These are phyloP conservation scores for Leptopilina syphax DNA, from an alignment of 2,888 invertebrate species.

Conservation along the genomic window DNA sequence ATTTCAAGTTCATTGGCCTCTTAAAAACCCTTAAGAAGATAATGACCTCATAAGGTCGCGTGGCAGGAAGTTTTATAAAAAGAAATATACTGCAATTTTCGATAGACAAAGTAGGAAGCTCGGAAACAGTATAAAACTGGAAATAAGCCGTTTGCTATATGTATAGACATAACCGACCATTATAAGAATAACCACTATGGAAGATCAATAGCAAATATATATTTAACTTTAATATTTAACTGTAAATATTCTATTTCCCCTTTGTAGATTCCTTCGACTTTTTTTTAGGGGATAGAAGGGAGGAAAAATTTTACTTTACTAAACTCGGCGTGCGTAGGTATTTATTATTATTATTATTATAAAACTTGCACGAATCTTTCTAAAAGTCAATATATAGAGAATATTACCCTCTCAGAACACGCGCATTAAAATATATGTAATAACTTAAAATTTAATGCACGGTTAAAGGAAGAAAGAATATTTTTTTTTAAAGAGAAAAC, in stretches of 20 bases:
- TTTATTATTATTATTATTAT: neutral
- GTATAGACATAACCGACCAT: constrained; percentile 11
- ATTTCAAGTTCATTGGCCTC: constrained; percentile 19
- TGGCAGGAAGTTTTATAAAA: constrained; percentile 23
- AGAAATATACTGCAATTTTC: constrained; percentile 1
- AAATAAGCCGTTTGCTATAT: constrained; percentile 9
- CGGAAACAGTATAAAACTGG: constrained; percentile 9
- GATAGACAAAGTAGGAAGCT: constrained; percentile 31
- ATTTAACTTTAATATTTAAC: constrained; percentile 24
- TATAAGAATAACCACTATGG: constrained; percentile 27
- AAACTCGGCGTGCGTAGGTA: neutral
- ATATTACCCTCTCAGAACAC: neutral
- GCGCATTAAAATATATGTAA: neutral
- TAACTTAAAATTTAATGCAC: neutral
- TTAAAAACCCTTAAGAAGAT: constrained; percentile 13
- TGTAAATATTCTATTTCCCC: constrained; percentile 5
- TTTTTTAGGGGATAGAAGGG: neutral
- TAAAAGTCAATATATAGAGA: constrained; percentile 1
- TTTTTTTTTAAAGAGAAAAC: no score
- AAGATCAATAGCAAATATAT: constrained; percentile 21
- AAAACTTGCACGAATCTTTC: constrained; percentile 5
- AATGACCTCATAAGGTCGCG: constrained; percentile 18
- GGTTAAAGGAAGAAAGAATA: no score
- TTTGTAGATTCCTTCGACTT: neutral
- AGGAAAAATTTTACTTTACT: neutral